Evolutionary conservation across 2,797 vertebrate species (phyloP).

Genomic region (Oreochromis mossambicus): DNA sequence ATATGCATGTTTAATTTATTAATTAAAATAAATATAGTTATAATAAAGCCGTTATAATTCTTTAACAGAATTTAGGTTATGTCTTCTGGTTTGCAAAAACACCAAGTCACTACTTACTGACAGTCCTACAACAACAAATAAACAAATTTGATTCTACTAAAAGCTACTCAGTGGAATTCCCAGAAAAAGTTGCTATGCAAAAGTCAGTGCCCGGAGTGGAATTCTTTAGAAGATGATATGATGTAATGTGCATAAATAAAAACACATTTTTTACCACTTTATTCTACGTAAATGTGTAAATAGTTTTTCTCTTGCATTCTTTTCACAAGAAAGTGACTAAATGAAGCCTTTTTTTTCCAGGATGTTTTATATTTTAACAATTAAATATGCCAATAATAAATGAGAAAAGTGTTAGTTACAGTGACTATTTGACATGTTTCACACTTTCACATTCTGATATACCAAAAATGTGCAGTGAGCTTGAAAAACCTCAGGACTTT

Average conservation of each 20-base stretch:
- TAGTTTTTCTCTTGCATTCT: conserved; percentile 60
- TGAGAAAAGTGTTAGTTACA: conserved; percentile 56
- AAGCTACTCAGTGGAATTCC: not conserved
- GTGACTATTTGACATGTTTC: not conserved
- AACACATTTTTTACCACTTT: conserved; percentile 79
- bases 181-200: not conserved
- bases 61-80: not conserved
- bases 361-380: conserved; percentile 62
- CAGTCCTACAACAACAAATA: not conserved
- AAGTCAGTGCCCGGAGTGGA: not conserved
- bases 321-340: conserved; percentile 76
- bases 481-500: conserved; percentile 81
- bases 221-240: not conserved
- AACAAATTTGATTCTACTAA: not conserved
- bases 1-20: not conserved
- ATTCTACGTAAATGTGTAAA: conserved; percentile 87
- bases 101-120: not conserved
- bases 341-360: conserved; percentile 78
- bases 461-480: conserved; percentile 39
- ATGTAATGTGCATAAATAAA: not conserved
- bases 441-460: conserved; percentile 26
- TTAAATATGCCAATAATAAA: conserved; percentile 61
- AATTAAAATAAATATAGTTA: not conserved
- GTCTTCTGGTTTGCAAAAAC: not conserved
- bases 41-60: not conserved